Evolutionary conservation across 2,888 invertebrate genomes (phyloP), one percentile per base, ranked within the genome.

Genomic region (Hirtodrosophila cameraria): DNA sequence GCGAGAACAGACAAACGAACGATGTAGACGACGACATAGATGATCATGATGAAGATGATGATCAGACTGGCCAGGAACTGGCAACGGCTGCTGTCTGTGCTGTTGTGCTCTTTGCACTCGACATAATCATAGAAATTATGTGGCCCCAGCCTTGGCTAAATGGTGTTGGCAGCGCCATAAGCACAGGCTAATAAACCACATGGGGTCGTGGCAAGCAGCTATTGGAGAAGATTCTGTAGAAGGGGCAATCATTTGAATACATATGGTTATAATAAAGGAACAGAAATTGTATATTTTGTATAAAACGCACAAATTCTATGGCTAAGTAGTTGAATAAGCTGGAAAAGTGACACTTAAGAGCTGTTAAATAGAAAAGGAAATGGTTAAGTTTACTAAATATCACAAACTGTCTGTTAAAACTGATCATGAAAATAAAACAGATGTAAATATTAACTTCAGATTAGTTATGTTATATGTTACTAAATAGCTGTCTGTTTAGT

Each of bases 71-170:
- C 36, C 16, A 16, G 36, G 12, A 18, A 30, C 20, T 54, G 23
- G 25, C 13, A 46, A 2, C n/a, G 31, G 20, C n/a, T 33, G 18
- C 27, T 23, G 23, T 15, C 45, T 57, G 25, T 13, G 31, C 27
- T 27, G 15, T 31, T 33, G 43, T 75, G 65, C 73, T 70, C 84
- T 77, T 78, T 74, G 74, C 78, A 72, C 82, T 50, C 63, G 36
- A 49, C 69, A 75, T 82, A 82, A 80, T 82, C 83, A 75, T 80
- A 67, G 75, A 77, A 69, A 83, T 85, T 73, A 82, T 84, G 73
- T 53, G 57, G 57, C 64, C 66, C 53, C 60, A 43, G 54, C 20
- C 65, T 53, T 42, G 75, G 68, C 74, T 61, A 71, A 76, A 76
- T 78, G 64, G 61, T 63, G 75, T 83, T 83, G 80, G 70, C 81